A percentile compares a stretch with the other conserved stretches of the same genome.
Conservation (phyloP, 2,113 vertebrate genomes). For the Grammomys surdaster region DNA sequence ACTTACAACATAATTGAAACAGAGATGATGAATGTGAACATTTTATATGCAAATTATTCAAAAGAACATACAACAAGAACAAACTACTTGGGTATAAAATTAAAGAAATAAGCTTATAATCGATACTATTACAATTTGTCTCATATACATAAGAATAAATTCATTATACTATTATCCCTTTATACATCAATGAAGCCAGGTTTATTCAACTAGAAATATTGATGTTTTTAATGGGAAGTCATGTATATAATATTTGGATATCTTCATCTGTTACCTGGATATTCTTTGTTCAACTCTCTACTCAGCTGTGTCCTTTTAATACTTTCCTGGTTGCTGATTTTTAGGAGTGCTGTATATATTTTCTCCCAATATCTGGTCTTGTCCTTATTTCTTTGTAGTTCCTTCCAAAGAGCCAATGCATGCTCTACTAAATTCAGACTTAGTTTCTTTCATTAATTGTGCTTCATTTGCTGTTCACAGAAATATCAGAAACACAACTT, state of each 20-base stretch:
- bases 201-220: conserved; percentile 2
- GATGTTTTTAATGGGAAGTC: no score
- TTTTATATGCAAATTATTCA: background rate
- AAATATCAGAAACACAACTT: background rate
- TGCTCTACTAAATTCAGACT: background rate
- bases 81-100: background rate
- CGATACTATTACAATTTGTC: background rate
- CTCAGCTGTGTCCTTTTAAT: background rate
- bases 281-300: background rate
- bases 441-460: background rate
- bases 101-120: background rate
- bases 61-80: background rate
- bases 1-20: background rate
- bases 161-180: conserved; percentile 1
- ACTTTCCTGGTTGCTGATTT: background rate
- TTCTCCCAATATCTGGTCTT: background rate
- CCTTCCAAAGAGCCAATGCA: background rate
- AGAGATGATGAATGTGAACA: background rate
- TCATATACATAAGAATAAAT: conserved; percentile 14
- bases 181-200: background rate
- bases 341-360: background rate
- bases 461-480: background rate
- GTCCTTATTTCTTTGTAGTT: background rate
- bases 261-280: background rate
- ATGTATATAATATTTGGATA: background rate